Evolutionary conservation across 2,888 invertebrate species (phyloP), one percentile per base, ranked within the genome.

Genomic region (Pachymerium ferrugineum): DNA sequence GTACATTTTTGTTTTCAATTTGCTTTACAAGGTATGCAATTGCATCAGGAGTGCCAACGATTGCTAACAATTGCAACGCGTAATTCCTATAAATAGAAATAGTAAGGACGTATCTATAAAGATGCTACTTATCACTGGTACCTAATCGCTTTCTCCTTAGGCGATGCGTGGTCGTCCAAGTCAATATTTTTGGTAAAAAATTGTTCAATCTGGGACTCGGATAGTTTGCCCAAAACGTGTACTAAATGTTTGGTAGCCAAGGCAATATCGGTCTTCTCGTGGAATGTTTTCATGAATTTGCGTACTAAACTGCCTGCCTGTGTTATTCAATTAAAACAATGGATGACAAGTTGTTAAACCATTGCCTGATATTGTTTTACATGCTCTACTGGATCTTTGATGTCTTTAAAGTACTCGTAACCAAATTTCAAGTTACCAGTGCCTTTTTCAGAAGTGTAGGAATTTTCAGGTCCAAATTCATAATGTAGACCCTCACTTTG

Each of bases 11-110:
- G 30, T 30, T n/a, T 70, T 33, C 8, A 31, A 70, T 33, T 14
- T 29, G 14, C 10, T 74, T 69, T 54, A 73, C 12, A 30, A 42
- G 25, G 54, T 47, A 73, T 8, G 73, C 8, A 25, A 72, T 70
- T 19, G 75, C 19, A 12, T 74, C 74, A 54, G 74, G 74, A 19
- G 75, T 75, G 5, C 75, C 75, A 16, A 38, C 35, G 29, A 72
- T 33, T 33, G 69, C 62, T 69, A 75, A 25, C 35, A 33, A 35
- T 33, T 72, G 38, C 33, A 70, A 33, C 12, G 14, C 6, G 33
- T 16, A n/a, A 33, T n/a, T 14, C 10, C 70, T 70, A 31, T 14
- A 33, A 25, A 69, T 38, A 67, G 28, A 29, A 31, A 8, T 33
- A 33, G 12, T 8, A 33, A 33, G 12, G 6, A 33, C 33, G n/a